Base-by-base conservation (phyloP, 1,140 invertebrate species). In the Saxidomus purpurata region DNA sequence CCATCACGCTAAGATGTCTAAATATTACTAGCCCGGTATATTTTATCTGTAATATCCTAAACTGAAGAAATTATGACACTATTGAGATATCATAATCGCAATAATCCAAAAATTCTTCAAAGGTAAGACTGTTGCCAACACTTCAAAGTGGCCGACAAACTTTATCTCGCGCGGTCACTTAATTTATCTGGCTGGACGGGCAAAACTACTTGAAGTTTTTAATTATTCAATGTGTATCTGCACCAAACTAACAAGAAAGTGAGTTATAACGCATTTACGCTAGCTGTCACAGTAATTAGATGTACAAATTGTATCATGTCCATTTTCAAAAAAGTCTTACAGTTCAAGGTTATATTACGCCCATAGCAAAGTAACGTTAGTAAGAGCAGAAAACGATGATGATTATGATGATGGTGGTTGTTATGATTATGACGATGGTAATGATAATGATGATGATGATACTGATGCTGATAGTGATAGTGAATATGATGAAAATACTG, bases 181-280 rank as follows among this genome's bases (percentile, higher is more conserved):
- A 67, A 67, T 67, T 36, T 67, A 67, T 67, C 61, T 36, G 61
- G 61, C 61, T 67, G 61, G 61, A 67, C 61, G 34, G 34, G 34
- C 61, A 67, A 15, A 6, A 19, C 31, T 9, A 38, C 19, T 4
- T 71, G 9, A 71, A 38, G 67, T 71, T 71, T 9, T 31, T 38
- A 71, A 38, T 71, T 1, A 71, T 38, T 71, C 36, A 36, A 71
- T 22, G 34, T 71, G 31, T 40, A 31, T 67, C 25, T 67, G 25
- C 25, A 11, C 9, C 25, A n/a, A n/a, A n/a, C n/a, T n/a, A n/a
- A n/a, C n/a, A n/a, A n/a, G n/a, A n/a, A n/a, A n/a, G n/a, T 59
- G 52, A 59, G 17, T 59, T 59, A 59, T 59, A 59, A 59, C n/a
- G 25, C 59, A 8, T 55, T 55, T 55, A 55, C n/a, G n/a, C n/a